Conservation (phyloP, 2,888 invertebrate genomes). For the Neelides folsomi region DNA sequence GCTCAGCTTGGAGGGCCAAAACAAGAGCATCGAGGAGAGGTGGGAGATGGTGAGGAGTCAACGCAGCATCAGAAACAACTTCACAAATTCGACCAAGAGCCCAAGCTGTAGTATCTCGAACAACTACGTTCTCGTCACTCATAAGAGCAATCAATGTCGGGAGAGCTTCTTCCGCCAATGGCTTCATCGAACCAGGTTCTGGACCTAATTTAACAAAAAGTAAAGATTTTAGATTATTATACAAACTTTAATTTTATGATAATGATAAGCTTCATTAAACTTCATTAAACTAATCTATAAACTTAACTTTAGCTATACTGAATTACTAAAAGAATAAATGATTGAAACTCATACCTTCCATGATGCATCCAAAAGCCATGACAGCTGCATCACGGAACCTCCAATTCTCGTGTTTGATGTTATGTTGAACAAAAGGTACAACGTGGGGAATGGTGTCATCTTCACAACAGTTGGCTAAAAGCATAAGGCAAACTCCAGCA, state of each 20-base stretch:
- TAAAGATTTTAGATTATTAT: neutral
- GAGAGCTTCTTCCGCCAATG: conserved; percentile 92
- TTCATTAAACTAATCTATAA: no score
- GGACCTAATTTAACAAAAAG: conserved; percentile 44
- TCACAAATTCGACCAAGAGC: conserved; percentile 96
- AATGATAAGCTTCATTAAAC: no score
- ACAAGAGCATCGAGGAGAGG: conserved; percentile 67
- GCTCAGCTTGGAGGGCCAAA: conserved; percentile 78
- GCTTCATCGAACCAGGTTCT: conserved; percentile 70
- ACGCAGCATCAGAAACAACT: conserved; percentile 86
- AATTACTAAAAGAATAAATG: no score
- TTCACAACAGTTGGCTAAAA: conserved; percentile 92
- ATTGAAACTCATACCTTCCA: conserved; percentile 25
- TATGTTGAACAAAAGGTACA: conserved; percentile 86
- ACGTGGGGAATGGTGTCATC: conserved; percentile 92
- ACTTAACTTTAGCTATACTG: no score
- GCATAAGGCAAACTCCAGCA: conserved; percentile 95
- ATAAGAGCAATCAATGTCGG: conserved; percentile 85
- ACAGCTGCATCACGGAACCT: conserved; percentile 86
- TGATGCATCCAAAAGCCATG: conserved; percentile 78
- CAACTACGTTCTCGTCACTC: conserved; percentile 85
- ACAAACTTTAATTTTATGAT: neutral
- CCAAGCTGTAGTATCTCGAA: conserved; percentile 96
- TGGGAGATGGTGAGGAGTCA: conserved; percentile 69
- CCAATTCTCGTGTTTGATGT: conserved; percentile 90